Conservation (phyloP, 2,113 vertebrate species). For the Dipodomys spectabilis region DNA sequence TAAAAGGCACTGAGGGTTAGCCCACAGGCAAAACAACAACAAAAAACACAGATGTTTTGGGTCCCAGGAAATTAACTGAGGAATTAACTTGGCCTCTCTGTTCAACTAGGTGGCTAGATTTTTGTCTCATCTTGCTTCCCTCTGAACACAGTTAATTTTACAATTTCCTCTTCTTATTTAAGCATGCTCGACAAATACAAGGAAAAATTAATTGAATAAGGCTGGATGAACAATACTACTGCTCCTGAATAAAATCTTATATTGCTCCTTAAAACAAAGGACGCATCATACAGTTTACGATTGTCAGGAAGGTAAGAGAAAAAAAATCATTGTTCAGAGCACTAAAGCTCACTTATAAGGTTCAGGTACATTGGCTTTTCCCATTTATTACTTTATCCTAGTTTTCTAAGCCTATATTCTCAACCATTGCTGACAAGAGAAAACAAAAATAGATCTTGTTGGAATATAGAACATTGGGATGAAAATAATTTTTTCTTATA, state of each 20-base stretch:
- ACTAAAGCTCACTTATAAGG: slow-evolving; percentile 1
- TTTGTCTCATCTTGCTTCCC: not conserved
- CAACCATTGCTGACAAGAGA: not conserved
- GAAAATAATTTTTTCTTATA: not conserved
- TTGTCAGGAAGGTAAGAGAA: slow-evolving; percentile 12
- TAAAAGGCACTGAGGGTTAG: slow-evolving; percentile 37
- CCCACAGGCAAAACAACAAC: not conserved
- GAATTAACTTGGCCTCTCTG: slow-evolving; percentile 21
- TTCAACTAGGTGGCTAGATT: not conserved
- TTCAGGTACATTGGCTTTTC: not conserved
- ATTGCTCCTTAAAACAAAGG: slow-evolving; percentile 19
- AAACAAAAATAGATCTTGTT: not conserved
- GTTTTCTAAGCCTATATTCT: slow-evolving; percentile 3
- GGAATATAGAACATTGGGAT: not conserved
- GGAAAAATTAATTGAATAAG: slow-evolving; percentile 32
- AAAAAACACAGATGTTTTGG: slow-evolving; percentile 24
- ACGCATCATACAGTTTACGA: not conserved
- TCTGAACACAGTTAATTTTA: not conserved
- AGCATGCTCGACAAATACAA: not conserved
- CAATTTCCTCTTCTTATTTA: slow-evolving; percentile 21
- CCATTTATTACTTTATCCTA: not conserved
- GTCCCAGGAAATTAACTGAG: slow-evolving; percentile 45
- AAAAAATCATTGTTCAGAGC: not conserved
- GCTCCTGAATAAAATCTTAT: not conserved
- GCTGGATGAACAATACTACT: slow-evolving; percentile 20